Base-by-base conservation (phyloP, 1,140 invertebrate genomes). In the Tetraneura akinire region DNA sequence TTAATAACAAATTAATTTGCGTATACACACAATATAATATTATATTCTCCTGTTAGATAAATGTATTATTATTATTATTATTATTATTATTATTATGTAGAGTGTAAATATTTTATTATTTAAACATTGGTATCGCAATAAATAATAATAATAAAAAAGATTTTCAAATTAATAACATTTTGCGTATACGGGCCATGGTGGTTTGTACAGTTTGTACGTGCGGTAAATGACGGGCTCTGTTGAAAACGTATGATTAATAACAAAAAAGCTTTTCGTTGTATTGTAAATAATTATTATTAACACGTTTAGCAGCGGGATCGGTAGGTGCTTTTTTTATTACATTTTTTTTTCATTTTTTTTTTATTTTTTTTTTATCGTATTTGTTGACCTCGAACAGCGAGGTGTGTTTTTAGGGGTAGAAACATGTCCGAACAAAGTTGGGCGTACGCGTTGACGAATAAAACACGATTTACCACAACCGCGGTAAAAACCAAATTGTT, bases 201-300 rank as follows among this genome's bases (percentile, higher is more conserved):
- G 42, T 66, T 66, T 66, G 64, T 42, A 42, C 64, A 42, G 9
- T 66, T 66, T 42, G 60, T 18, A 16, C n/a, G n/a, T n/a, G 32
- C 32, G n/a, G 64, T 42, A 26, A 66, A 66, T 26, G 64, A 66
- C 64, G 42, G 64, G 64, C 21, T 42, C 32, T 42, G 32, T 37
- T 37, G n/a, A 42, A n/a, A n/a, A n/a, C n/a, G n/a, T n/a, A 18
- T 66, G 64, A 66, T 66, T 66, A 66, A 66, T 66, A 66, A 42
- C 64, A 66, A 42, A 66, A 66, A 66, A 66, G 64, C 64, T 66
- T 66, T 66, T 66, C 37, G 37, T 16, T 66, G 64, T 23, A 66
- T 42, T 66, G 37, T 66, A 66, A 45, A 66, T 66, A 66, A 66
- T 66, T 21, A 42, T 32, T 42, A 66, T 66, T 66, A 66, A 66